These are phyloP conservation scores for Ips nitidus DNA, from an alignment of 1,140 invertebrate species.

Conservation along the genomic window DNA sequence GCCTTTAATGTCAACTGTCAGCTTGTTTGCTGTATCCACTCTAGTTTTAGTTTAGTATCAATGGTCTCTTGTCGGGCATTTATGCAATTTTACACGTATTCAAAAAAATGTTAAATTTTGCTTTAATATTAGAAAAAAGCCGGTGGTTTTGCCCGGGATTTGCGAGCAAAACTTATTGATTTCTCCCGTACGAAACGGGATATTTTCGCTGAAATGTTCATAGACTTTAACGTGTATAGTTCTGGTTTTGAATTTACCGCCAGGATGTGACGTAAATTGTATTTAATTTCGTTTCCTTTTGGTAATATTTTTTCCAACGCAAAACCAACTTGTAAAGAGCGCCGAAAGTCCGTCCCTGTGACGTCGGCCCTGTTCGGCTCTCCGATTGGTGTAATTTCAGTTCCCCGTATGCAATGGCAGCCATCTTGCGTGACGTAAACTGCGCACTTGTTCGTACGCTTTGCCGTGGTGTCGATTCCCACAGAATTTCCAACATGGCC, in stretches of 20 bases:
- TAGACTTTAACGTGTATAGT: no score
- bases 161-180: no score
- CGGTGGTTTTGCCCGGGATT: no score
- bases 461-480: slow-evolving; percentile 42
- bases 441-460: slow-evolving; percentile 20
- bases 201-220: no score
- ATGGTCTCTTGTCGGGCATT: no score
- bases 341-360: slow-evolving; percentile 14
- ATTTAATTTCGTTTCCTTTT: slow-evolving; percentile 20
- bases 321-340: slow-evolving; percentile 20
- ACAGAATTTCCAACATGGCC: slow-evolving; percentile 46
- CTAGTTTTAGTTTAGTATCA: no score
- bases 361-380: slow-evolving; percentile 4
- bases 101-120: no score
- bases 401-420: slow-evolving; percentile 8
- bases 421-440: slow-evolving; percentile 23
- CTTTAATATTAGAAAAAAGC: no score
- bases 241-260: slow-evolving; percentile 26
- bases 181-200: no score
- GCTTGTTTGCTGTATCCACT: no score
- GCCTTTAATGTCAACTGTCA: no score
- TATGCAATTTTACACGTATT: no score
- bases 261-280: slow-evolving; percentile 28
- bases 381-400: slow-evolving; percentile 18
- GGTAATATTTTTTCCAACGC: slow-evolving; percentile 19